These are phyloP conservation scores for Himantopus leucocephalus DNA, from an alignment of 2,113 vertebrate species.

Conservation along the genomic window DNA sequence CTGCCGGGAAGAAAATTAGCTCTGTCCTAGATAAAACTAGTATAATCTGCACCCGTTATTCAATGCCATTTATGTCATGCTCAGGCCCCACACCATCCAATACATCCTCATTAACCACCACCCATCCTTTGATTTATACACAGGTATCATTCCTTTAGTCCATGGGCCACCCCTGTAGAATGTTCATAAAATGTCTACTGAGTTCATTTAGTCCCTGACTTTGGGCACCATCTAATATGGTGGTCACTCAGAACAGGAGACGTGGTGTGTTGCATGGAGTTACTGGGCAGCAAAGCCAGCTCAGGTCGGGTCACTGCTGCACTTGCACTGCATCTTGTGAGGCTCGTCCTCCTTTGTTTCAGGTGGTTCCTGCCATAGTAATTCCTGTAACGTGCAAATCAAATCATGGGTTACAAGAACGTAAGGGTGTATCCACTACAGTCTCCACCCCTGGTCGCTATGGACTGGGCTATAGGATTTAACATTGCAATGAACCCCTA, in stretches of 20 bases:
- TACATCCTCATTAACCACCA: neutral
- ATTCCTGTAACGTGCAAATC: neutral
- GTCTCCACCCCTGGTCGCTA: neutral
- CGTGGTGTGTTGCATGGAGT: neutral
- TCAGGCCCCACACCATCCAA: neutral
- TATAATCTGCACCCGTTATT: neutral
- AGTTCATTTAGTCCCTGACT: neutral
- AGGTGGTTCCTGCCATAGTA: neutral
- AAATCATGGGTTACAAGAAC: neutral
- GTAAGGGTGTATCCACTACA: neutral
- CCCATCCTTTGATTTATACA: neutral
- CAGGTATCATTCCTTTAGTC: neutral
- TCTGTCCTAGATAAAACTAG: neutral
- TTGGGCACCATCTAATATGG: neutral
- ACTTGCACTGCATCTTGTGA: neutral
- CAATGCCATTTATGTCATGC: neutral
- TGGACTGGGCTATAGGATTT: neutral
- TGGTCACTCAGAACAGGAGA: neutral
- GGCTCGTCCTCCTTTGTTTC: accelerated
- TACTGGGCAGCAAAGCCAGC: neutral
- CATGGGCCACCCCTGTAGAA: neutral
- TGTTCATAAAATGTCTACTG: neutral
- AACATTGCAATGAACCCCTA: neutral
- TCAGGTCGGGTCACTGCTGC: neutral
- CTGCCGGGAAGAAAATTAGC: neutral